Base-by-base conservation (phyloP, 2,888 invertebrate species). In the Colostygia pectinataria region DNA sequence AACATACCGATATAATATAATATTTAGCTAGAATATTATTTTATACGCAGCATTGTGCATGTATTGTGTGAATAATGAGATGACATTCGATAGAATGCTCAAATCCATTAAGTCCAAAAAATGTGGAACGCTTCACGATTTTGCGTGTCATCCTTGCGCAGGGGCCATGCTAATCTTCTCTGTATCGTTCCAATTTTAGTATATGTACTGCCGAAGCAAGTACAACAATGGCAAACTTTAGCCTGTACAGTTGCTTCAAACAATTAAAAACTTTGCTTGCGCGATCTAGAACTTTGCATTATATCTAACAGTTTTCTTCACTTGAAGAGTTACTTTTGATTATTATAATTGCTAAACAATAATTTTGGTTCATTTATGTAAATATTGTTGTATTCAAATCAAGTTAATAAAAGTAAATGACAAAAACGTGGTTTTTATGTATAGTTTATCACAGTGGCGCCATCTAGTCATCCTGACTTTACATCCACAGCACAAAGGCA, bases 121-220 rank as follows among this genome's bases (percentile, higher is more conserved):
- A 69, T 71, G 71, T 73, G 68, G 67, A 70, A 70, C 72, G 70
- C 72, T 73, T 73, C 74, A 74, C 73, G 71, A 74, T 74, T 74
- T 74, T 75, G 71, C 74, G 71, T 74, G 74, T 76, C 75, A 76
- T 76, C 74, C 74, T 76, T 76, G 76, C 75, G 75, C 76, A 76
- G 76, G 73, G 74, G 73, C 72, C 72, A 73, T 75, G 72, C 74
- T 72, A 48, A 48, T 48, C 48, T 48, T 48, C 47, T 47, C 69
- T 73, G 73, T 69, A 74, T 71, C 71, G 74, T 73, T 74, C 74
- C 74, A 74, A 74, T 74, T 73, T 74, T 71, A 74, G 72, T 76
- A 71, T 72, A 73, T 74, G 70, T 74, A 73, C 72, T 72, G 69
- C 75, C 71, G 71, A 74, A 74, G 71, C 73, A 68, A 74, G 74